Evolutionary conservation across 2,113 vertebrate genomes (phyloP), one percentile per base, ranked within the genome.

Genomic region (Camelus dromedarius): DNA sequence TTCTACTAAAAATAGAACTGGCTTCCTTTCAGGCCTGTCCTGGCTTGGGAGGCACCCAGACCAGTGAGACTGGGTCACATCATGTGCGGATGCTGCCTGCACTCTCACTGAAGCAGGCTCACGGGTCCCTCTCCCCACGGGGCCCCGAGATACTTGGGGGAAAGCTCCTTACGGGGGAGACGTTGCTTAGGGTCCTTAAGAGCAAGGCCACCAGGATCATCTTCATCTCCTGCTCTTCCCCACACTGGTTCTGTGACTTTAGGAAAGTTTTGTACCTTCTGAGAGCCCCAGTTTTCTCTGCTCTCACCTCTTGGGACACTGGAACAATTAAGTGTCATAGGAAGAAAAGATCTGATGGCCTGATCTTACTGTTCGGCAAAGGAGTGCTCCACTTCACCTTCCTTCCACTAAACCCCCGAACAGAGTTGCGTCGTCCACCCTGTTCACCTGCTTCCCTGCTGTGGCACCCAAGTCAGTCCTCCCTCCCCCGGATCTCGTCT

Each of bases 121-220:
- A 6, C 0, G 1, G 1, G 22, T 18, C 28, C 12, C 0, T 80
- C 2, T 80, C 3, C 22, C 48, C 38, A 2, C 2, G 22, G 30
- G 24, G 9, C 30, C 13, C 28, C 1, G 26, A 26, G 15, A 48
- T 22, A 10, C 22, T 9, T 2, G 3, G 22, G 1, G 3, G 18
- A 75, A 50, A 62, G 0, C 15, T 54, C 19, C 48, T 38, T 46
- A 14, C 15, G 5, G 20, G 56, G 18, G 7, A 30, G 13, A 2
- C 12, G 1, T 50, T n/a, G 32, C 3, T 0, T 2, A 20, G 3
- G 19, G 11, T 8, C 0, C 9, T 62, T 6, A 14, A 10, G 14
- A 38, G n/a, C 42, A 20, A 82, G 60, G 6, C 14, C 8, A 5
- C 4, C 3, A 0, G 7, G 24, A 19, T 54, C 60, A 8, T 32